Evolutionary conservation across 2,797 vertebrate genomes (phyloP).

Genomic region (Enteromius fasciolatus): DNA sequence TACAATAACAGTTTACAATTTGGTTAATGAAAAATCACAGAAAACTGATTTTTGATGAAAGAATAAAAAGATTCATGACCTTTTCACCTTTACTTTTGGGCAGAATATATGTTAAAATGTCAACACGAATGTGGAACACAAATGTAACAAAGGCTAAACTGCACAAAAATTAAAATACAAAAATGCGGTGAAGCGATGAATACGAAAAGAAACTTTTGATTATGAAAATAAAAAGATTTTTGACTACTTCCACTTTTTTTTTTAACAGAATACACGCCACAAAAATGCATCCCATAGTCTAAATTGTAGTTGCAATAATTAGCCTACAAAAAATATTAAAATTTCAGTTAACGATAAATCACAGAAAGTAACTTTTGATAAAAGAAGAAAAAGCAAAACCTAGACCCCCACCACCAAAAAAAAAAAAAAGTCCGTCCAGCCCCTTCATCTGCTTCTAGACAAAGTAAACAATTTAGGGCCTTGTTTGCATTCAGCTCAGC

Average conservation of each 20-base stretch:
- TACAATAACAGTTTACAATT: neutral
- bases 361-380: neutral
- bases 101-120: neutral
- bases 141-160: neutral
- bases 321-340: neutral
- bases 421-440: slow-evolving; percentile 70
- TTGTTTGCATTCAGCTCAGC: slow-evolving; percentile 91
- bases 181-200: neutral
- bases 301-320: neutral
- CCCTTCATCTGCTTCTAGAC: slow-evolving; percentile 73
- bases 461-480: slow-evolving; percentile 89
- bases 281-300: neutral
- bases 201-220: neutral
- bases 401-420: neutral
- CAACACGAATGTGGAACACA: neutral
- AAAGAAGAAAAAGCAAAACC: neutral
- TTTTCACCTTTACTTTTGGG: neutral
- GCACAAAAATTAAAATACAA: neutral
- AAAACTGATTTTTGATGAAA: neutral
- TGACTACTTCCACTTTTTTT: neutral
- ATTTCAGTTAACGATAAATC: neutral
- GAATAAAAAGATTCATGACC: neutral
- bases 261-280: neutral
- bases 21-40: neutral
- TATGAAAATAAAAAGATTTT: neutral